Evolutionary conservation across 2,113 vertebrate genomes (phyloP), one percentile per base, ranked within the genome.

Genomic region (Malurus alboscapulatus): DNA sequence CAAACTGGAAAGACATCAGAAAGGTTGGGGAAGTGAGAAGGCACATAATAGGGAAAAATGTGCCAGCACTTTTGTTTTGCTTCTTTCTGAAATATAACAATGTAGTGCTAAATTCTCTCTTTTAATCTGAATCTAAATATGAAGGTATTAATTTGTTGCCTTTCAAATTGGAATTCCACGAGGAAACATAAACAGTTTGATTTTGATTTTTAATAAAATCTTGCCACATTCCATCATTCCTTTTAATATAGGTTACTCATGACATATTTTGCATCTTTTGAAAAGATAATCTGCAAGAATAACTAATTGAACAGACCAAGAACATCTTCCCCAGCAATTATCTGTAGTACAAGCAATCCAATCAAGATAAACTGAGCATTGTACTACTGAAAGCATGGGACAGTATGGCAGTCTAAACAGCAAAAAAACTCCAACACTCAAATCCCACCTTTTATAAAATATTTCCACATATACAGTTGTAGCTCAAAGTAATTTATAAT

Each of bases 1-100:
- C 97, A 98, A 97, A 97, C 98, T 97, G 97, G 98, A 98, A 97
- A 98, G 97, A 97, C 98, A 98, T 98, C 97, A 98, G 98, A 97
- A 97, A 97, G 97, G 96, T 96, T 94, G 48, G 50, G 87, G 73
- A 95, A 95, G 92, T 75, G 93, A 92, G 84, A 91, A 96, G 51
- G 85, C 87, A 89, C 30, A 36, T 58, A 92, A 88, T 30, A 77
- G 79, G 67, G 59, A 81, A 95, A 95, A 92, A 74, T 40, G n/a
- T 71, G 95, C 97, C 96, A 96, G 88, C 42, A 7, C 44, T 74
- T 91, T 95, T 78, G 47, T 65, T 72, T 20, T 92, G 92, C 32
- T 44, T 21, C 26, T 66, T 20, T 53, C 30, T 61, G 61, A 93
- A 94, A 67, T 12, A 69, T 47, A 90, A 92, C 17, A 95, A 80